These are phyloP conservation scores for Malthinus flaveolus DNA, from an alignment of 2,888 invertebrate genomes.

Conservation along the genomic window DNA sequence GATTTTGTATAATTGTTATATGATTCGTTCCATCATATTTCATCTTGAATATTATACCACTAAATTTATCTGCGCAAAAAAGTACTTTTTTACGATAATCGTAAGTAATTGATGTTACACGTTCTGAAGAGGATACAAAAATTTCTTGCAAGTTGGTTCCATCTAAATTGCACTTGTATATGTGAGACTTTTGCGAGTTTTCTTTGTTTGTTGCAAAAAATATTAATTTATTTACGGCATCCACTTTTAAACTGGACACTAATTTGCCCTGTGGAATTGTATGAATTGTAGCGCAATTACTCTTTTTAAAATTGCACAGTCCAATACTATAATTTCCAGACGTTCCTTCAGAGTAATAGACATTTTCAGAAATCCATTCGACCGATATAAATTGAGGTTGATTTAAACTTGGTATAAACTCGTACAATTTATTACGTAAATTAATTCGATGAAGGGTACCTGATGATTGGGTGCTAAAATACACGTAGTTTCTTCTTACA, in stretches of 20 bases:
- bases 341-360: conserved; percentile 63
- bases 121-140: conserved; percentile 40
- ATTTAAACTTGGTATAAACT: too few species aligned
- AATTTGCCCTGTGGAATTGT: conserved; percentile 56
- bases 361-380: conserved; percentile 77
- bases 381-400: too few species aligned
- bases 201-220: conserved; percentile 61
- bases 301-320: conserved; percentile 47
- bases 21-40: conserved; percentile 57
- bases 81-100: conserved; percentile 64
- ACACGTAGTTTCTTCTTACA: too few species aligned
- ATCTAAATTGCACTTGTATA: conserved; percentile 60
- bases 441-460: too few species aligned
- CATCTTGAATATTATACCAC: conserved; percentile 57
- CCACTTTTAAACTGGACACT: conserved; percentile 65
- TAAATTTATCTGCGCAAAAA: conserved; percentile 75
- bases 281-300: conserved; percentile 53
- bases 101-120: conserved; percentile 54
- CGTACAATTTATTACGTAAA: too few species aligned
- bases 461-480: too few species aligned
- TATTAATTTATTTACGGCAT: conserved; percentile 62
- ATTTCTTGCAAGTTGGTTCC: conserved; percentile 57
- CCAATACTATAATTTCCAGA: conserved; percentile 43
- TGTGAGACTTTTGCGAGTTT: conserved; percentile 55
- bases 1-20: conserved; percentile 54